Evolutionary conservation across 2,797 vertebrate genomes (phyloP).

Genomic region (Coreius guichenoti): DNA sequence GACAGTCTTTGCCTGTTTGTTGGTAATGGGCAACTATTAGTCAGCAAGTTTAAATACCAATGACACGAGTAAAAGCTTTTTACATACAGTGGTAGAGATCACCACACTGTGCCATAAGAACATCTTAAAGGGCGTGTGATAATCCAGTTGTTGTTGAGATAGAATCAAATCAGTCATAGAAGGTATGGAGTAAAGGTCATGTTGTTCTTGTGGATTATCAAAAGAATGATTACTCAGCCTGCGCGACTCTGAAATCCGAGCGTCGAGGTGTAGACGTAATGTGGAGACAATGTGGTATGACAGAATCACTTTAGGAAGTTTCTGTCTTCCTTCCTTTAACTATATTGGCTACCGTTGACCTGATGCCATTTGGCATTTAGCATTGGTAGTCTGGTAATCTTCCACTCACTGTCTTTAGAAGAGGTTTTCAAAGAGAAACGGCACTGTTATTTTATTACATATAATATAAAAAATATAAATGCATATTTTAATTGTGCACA

Average conservation of each 20-base stretch:
- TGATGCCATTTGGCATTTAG: conserved; percentile 21
- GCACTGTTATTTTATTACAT: conserved; percentile 7
- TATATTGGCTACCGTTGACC: conserved; percentile 29
- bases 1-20: neutral
- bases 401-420: neutral
- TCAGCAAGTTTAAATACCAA: conserved; percentile 9
- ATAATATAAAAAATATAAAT: neutral
- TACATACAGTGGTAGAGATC: conserved; percentile 3
- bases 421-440: neutral
- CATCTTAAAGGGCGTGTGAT: conserved; percentile 32
- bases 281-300: conserved; percentile 42
- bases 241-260: conserved; percentile 1
- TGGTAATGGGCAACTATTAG: neutral
- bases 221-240: conserved; percentile 20
- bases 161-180: conserved; percentile 13
- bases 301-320: conserved; percentile 41
- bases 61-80: neutral
- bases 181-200: conserved; percentile 22
- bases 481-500: neutral
- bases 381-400: conserved; percentile 18
- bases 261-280: conserved; percentile 24
- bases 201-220: conserved; percentile 47
- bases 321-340: conserved; percentile 6
- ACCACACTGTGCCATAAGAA: conserved; percentile 6
- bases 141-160: conserved; percentile 45